Evolutionary conservation across 2,888 invertebrate genomes (phyloP).

Genomic region (Drosophila koepferae): DNA sequence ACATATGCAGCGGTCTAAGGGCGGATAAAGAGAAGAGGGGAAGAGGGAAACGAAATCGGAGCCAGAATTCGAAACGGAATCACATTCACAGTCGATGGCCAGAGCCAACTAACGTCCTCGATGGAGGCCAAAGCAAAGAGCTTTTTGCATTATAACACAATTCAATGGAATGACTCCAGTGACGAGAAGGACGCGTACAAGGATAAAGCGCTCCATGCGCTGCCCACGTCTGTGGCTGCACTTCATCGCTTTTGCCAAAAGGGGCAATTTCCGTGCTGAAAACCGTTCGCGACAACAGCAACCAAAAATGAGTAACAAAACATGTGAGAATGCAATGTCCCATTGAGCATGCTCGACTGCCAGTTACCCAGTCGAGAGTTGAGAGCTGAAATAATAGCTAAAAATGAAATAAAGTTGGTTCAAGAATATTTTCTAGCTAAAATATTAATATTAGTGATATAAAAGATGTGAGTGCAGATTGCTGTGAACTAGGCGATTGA

Average conservation of each 20-base stretch:
- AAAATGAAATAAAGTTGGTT: too few species aligned
- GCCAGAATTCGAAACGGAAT: conserved; percentile 33
- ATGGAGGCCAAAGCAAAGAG: conserved; percentile 38
- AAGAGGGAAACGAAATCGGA: conserved; percentile 14
- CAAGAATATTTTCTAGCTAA: too few species aligned
- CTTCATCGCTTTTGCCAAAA: conserved; percentile 54
- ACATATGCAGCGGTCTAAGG: conserved; percentile 28
- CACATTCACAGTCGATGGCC: conserved; percentile 37
- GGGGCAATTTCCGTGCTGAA: conserved; percentile 67
- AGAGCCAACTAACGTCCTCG: conserved; percentile 5
- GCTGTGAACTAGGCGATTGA: too few species aligned
- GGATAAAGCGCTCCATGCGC: conserved; percentile 12
- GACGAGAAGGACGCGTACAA: conserved; percentile 9
- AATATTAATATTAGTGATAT: too few species aligned
- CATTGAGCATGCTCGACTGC: background rate
- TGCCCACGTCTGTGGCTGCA: conserved; percentile 38
- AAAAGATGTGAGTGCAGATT: too few species aligned
- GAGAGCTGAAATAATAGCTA: background rate
- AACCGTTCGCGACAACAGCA: conserved; percentile 47
- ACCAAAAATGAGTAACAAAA: conserved; percentile 45
- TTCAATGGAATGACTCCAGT: conserved; percentile 47
- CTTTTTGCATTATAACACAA: conserved; percentile 61
- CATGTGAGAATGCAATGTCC: conserved; percentile 72
- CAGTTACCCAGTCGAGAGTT: background rate
- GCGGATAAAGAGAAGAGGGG: background rate